Percentiles rank a stretch among this genome's conserved stretches.
These are phyloP conservation scores for Chromoteleia sp. DNA, from an alignment of 2,888 invertebrate species.

Conservation along the genomic window DNA sequence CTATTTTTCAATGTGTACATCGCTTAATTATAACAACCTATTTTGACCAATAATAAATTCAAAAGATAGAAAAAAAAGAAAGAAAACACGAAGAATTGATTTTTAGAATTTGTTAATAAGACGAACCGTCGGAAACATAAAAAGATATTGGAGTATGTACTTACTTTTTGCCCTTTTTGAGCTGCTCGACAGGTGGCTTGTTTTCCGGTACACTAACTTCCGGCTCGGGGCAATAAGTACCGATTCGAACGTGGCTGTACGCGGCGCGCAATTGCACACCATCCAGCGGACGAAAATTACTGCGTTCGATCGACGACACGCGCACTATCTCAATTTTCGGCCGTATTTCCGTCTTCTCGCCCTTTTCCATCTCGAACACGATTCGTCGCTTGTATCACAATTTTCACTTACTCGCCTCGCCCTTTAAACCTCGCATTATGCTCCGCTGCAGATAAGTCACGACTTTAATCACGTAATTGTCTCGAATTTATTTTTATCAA, in stretches of 20 bases:
- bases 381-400: conserved; percentile 8
- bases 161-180: conserved; percentile 81
- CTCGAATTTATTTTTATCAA: conserved; percentile 18
- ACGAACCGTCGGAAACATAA: not conserved
- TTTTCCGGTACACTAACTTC: conserved; percentile 74
- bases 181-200: conserved; percentile 79
- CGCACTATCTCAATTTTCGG: conserved; percentile 82
- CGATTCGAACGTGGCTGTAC: conserved; percentile 81
- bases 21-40: too few relatives aligned
- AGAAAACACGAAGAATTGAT: not conserved
- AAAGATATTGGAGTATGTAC: conserved; percentile 61
- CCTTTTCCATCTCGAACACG: conserved; percentile 59
- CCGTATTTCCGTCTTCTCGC: conserved; percentile 73
- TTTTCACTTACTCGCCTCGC: conserved; percentile 13
- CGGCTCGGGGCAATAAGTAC: conserved; percentile 81
- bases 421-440: conserved; percentile 20
- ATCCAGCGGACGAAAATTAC: conserved; percentile 80
- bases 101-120: not conserved
- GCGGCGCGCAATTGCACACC: conserved; percentile 80
- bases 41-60: too few relatives aligned
- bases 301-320: conserved; percentile 80
- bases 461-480: conserved; percentile 16
- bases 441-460: conserved; percentile 30
- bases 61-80: too few relatives aligned
- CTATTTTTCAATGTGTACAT: too few relatives aligned